Evolutionary conservation across 2,888 invertebrate species (phyloP), one percentile per base, ranked within the genome.

Genomic region (Xanthia icteritia): DNA sequence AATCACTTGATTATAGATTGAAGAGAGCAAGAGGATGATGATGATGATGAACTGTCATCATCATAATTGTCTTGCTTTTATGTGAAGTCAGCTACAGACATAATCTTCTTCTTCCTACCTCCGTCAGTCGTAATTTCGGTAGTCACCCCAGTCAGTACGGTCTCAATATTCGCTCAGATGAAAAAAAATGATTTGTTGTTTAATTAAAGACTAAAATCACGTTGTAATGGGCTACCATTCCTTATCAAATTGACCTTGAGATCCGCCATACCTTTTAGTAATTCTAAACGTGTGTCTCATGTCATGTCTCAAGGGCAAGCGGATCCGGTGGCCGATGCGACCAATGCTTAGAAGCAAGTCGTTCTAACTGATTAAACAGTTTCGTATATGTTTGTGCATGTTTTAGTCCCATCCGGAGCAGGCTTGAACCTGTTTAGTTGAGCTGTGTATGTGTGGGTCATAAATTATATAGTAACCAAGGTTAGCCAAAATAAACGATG

Each of bases 231-330:
- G 51, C 0, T 23, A 23, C 23, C 23, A 23, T 4, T n/a, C 1
- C 54, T 54, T 54, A 54, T 54, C 56, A 56, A n/a, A 56, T 56
- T 56, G 56, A n/a, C n/a, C 56, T n/a, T 56, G 13, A 56, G 56
- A 56, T 56, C n/a, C n/a, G 13, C 5, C 56, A 56, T 56, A 56
- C 13, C 56, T 56, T 11, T 56, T 13, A n/a, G n/a, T 56, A 2
- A 56, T 56, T 13, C 56, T n/a, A 56, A 56, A 13, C n/a, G n/a
- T 13, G n/a, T 56, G n/a, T 56, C n/a, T 56, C 56, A n/a, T 51
- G 51, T 56, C 56, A n/a, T 51, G 51, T 51, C 51, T 51, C 51
- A 51, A n/a, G 56, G n/a, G 0, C 56, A 2, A 56, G 9, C 5
- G 56, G n/a, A 51, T n/a, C 56, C 56, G 13, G 1, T 2, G 56